Percentiles rank a stretch among this genome's conserved stretches.
Evolutionary conservation across 2,113 vertebrate genomes (phyloP).

Genomic region (Ploceus nigricollis): DNA sequence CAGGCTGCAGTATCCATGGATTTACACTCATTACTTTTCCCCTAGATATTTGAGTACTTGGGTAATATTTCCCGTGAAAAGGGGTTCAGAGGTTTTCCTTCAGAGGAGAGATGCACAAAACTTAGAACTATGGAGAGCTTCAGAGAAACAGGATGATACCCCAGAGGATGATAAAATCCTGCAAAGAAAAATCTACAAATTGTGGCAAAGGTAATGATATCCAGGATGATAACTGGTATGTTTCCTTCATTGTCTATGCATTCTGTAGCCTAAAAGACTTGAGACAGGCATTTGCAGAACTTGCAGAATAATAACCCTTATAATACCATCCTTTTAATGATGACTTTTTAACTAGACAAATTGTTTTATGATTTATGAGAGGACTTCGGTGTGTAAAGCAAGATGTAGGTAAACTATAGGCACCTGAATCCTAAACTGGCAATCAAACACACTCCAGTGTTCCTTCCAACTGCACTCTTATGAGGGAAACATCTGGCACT

Average conservation of each 20-base stretch:
- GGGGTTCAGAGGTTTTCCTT: not conserved
- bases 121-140: not conserved
- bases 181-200: not conserved
- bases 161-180: not conserved
- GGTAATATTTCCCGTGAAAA: not conserved
- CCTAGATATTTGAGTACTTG: not conserved
- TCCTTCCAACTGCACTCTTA: not conserved
- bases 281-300: not conserved
- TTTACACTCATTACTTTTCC: not conserved
- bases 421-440: not conserved
- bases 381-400: not conserved
- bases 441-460: not conserved
- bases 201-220: fast-evolving
- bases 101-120: not conserved
- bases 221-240: not conserved
- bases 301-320: not conserved
- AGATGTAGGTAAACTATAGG: not conserved
- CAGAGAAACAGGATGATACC: not conserved
- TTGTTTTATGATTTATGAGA: not conserved
- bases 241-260: not conserved
- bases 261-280: not conserved
- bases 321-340: not conserved
- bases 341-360: not conserved
- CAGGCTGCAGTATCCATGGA: not conserved
- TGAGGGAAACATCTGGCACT: not conserved